phyloP scores from a whole-genome alignment of 2,797 vertebrate species.

The Enteromius unitaeniatus region DNA sequence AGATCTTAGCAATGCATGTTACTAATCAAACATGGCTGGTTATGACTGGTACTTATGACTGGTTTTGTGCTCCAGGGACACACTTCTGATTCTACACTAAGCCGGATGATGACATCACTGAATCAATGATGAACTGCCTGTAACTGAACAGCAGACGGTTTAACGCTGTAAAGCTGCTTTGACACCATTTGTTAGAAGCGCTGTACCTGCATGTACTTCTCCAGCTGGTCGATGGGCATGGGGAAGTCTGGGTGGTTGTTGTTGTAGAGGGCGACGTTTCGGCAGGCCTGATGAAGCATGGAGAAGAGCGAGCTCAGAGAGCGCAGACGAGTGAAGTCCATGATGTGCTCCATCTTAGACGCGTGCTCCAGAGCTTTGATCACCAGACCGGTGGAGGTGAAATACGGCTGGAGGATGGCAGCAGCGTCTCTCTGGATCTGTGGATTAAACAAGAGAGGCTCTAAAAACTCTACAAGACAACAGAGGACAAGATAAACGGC shows the following conservation, averaged over 20 bases:
- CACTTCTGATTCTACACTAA: too few species aligned
- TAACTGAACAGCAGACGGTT: too few species aligned
- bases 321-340: conserved; percentile 97
- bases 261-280: conserved; percentile 95
- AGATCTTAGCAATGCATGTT: too few species aligned
- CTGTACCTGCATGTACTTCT: conserved; percentile 94
- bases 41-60: too few species aligned
- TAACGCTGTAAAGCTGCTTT: too few species aligned
- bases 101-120: too few species aligned
- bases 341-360: conserved; percentile 98
- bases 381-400: conserved; percentile 95
- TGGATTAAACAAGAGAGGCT: neutral
- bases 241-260: conserved; percentile 98
- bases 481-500: neutral
- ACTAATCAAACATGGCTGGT: too few species aligned
- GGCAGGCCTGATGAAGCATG: conserved; percentile 97
- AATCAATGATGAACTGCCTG: too few species aligned
- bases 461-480: neutral
- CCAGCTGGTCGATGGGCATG: conserved; percentile 96
- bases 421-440: conserved; percentile 95
- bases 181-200: neutral
- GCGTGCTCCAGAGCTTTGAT: conserved; percentile 97
- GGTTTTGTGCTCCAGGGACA: too few species aligned
- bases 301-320: conserved; percentile 95
- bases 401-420: conserved; percentile 92